phyloP scores from a whole-genome alignment of 2,888 invertebrate species.

The Trichacis sp. region DNA sequence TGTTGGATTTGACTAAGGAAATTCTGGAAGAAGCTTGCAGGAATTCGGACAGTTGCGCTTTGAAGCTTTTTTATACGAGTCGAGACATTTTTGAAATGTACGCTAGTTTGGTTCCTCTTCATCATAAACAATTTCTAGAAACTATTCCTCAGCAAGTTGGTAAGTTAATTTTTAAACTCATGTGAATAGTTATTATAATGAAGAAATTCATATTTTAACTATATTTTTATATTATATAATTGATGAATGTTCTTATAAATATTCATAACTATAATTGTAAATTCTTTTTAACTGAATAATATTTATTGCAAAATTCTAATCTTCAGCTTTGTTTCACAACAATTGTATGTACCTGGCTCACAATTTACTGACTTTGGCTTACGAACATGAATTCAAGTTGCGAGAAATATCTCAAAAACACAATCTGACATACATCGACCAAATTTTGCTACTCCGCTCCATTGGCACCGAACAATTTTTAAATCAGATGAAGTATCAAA shows the following conservation, averaged over 20 bases:
- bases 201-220: too few relatives aligned
- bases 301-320: too few relatives aligned
- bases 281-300: too few relatives aligned
- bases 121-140: slow-evolving; percentile 83
- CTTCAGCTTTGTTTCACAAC: slow-evolving; percentile 87
- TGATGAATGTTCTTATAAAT: too few relatives aligned
- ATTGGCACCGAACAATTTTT: slow-evolving; percentile 80
- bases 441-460: slow-evolving; percentile 76
- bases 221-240: too few relatives aligned
- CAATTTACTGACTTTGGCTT: slow-evolving; percentile 76
- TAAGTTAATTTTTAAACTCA: too few relatives aligned
- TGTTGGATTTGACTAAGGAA: slow-evolving; percentile 75
- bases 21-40: slow-evolving; percentile 77
- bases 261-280: too few relatives aligned
- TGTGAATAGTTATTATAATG: too few relatives aligned
- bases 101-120: slow-evolving; percentile 80
- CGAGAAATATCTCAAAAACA: slow-evolving; percentile 72
- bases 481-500: slow-evolving; percentile 81
- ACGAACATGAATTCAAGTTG: slow-evolving; percentile 76
- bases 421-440: slow-evolving; percentile 77
- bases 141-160: slow-evolving; percentile 90
- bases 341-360: slow-evolving; percentile 91
- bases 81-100: slow-evolving; percentile 83
- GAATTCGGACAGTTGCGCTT: slow-evolving; percentile 74
- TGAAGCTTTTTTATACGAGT: slow-evolving; percentile 78